These are phyloP conservation scores for Ceratoteleas bidentatus DNA, from an alignment of 1,140 invertebrate genomes.

Conservation along the genomic window DNA sequence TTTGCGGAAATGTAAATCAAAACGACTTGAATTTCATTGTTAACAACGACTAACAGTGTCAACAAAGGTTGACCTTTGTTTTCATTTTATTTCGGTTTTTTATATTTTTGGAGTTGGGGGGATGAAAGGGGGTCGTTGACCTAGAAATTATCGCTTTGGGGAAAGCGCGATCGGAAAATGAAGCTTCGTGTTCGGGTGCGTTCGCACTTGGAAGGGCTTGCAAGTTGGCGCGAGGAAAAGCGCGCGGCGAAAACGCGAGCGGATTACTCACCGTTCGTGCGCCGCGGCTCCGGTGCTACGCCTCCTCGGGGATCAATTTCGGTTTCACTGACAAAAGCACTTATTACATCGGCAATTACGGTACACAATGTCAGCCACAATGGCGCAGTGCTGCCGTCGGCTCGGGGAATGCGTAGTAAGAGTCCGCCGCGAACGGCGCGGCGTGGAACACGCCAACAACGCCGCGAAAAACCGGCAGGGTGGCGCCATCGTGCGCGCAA, in stretches of 20 bases:
- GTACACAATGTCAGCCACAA: constrained; percentile 49
- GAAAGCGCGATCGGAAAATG: too few species aligned
- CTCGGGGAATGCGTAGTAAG: constrained; percentile 61
- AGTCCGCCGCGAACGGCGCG: constrained; percentile 34
- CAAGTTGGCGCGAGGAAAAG: constrained; percentile 16
- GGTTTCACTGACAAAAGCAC: constrained; percentile 59
- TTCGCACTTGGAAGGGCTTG: not conserved
- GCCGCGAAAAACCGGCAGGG: too few species aligned
- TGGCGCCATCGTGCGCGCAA: too few species aligned
- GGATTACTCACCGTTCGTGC: constrained; percentile 46
- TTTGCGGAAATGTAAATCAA: too few species aligned
- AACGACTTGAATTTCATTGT: too few species aligned
- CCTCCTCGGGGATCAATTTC: constrained; percentile 19
- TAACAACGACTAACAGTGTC: too few species aligned
- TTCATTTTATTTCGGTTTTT: too few species aligned
- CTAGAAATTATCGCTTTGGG: too few species aligned
- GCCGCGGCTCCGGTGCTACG: constrained; percentile 12
- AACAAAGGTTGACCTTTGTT: too few species aligned
- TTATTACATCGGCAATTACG: constrained; percentile 59
- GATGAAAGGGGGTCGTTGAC: too few species aligned
- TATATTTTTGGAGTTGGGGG: too few species aligned
- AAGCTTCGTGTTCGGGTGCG: constrained; percentile 9
- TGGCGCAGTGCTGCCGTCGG: constrained; percentile 59
- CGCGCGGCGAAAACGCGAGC: constrained; percentile 18
- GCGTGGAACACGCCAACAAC: constrained; percentile 2